Percentiles rank a stretch among this genome's conserved stretches.
These are phyloP conservation scores for Lophochroa leadbeateri DNA, from an alignment of 2,113 vertebrate species.

Conservation along the genomic window DNA sequence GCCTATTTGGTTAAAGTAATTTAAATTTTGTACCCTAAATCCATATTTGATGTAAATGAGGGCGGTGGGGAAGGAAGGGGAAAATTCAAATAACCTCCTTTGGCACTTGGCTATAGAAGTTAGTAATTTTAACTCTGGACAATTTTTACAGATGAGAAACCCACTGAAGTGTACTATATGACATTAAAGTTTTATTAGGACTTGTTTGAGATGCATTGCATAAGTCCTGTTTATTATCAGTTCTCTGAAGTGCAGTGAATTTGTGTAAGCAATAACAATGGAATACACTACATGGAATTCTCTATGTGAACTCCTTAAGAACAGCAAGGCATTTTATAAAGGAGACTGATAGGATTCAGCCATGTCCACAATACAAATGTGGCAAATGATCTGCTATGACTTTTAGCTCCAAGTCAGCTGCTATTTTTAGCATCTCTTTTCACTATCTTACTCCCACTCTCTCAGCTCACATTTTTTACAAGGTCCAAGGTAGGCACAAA, in stretches of 20 bases:
- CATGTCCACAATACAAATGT: not conserved
- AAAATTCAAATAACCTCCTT: not conserved
- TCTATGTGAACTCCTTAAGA: not conserved
- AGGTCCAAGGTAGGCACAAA: not conserved
- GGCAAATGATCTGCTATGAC: not conserved
- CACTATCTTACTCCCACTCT: not conserved
- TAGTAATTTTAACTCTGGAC: not conserved
- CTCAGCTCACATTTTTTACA: not conserved
- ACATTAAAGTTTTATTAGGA: conserved; percentile 5
- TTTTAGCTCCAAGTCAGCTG: conserved; percentile 3
- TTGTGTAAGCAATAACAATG: not conserved
- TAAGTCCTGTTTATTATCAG: not conserved
- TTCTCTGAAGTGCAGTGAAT: not conserved
- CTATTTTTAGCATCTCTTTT: not conserved
- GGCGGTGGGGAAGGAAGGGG: not conserved
- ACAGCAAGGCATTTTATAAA: not conserved
- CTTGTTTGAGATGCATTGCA: not conserved
- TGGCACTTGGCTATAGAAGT: not conserved
- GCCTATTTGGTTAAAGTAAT: not conserved
- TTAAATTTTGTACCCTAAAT: not conserved
- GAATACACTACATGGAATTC: not conserved
- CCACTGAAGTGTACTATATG: not conserved
- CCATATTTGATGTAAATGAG: not conserved
- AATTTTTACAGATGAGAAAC: not conserved
- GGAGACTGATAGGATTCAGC: not conserved